These are phyloP conservation scores for Spatulosminthurus flaviceps DNA, from an alignment of 2,888 invertebrate genomes.

Conservation along the genomic window DNA sequence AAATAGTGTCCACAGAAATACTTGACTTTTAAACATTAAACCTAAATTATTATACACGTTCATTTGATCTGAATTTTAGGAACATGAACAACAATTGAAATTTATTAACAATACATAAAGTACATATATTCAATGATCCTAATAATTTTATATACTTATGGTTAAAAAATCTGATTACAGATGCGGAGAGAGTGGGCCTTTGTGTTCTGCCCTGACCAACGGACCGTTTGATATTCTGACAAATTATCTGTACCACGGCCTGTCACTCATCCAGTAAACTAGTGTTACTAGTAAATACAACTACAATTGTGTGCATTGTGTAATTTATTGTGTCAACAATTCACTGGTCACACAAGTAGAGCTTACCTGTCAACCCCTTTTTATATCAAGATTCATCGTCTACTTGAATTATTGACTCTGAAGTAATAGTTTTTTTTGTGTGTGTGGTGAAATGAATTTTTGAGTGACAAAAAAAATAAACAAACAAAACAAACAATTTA, in stretches of 20 bases:
- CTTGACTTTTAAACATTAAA: too few species aligned
- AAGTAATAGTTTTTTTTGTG: background rate
- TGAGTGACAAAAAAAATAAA: background rate
- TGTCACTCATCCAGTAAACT: background rate
- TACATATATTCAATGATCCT: background rate
- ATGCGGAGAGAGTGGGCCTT: background rate
- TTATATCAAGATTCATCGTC: background rate
- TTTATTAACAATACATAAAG: background rate
- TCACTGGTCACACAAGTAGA: conserved; percentile 1
- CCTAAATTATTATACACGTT: background rate
- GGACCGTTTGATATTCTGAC: background rate
- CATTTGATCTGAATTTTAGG: background rate
- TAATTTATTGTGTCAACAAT: background rate
- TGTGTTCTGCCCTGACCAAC: background rate
- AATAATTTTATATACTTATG: background rate
- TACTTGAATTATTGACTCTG: conserved; percentile 2
- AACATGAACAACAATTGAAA: background rate
- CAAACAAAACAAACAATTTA: background rate
- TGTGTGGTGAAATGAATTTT: background rate
- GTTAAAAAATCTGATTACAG: background rate
- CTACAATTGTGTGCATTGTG: background rate
- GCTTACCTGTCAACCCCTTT: background rate
- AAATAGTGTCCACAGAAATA: too few species aligned
- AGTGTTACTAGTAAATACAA: too few species aligned
- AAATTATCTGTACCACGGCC: conserved; percentile 11